Evolutionary conservation across 2,888 invertebrate species (phyloP), one percentile per base, ranked within the genome.

Genomic region (Erebia epiphron): DNA sequence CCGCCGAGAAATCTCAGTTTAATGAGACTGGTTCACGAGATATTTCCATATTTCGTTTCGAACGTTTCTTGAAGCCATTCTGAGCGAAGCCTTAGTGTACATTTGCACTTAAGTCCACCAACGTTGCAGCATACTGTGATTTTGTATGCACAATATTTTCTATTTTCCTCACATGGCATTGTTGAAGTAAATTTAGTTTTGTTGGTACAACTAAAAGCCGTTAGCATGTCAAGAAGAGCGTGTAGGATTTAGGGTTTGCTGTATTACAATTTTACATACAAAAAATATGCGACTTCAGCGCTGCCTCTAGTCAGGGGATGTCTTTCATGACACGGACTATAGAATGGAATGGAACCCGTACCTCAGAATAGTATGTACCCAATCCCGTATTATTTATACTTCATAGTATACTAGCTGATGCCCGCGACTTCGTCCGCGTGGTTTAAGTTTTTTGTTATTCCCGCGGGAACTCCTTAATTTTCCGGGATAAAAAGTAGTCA

Each of bases 131-230:
- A 43, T 60, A 43, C 35, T 35, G 16, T 21, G 46, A 46, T 61
- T 61, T 61, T 61, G 18, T 61, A 46, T 41, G 58, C 35, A 35
- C 61, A 61, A 46, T 18, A 46, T 61, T 46, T 61, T 61, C 61
- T 18, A 46, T 61, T 46, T 61, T 46, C 41, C 60, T n/a, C 46
- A 61, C 46, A 14, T 61, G 43, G 8, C 46, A 46, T 61, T 60
- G 56, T 57, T 57, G 56, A 14, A 13, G 56, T 13, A 13, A 21
- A 26, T 57, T 26, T 4, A 26, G 41, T 16, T 60, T 60, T 43
- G 13, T 61, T 61, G 18, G 18, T 18, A 61, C 13, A 61, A 18
- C 43, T 61, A 18, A 61, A 61, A 61, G 61, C 61, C 43, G 56
- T 46, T 18, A 16, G 21, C 41, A 41, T 41, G 26, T 35, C 35